Base-by-base conservation (phyloP, 2,113 vertebrate species). In the Malurus melanocephalus region DNA sequence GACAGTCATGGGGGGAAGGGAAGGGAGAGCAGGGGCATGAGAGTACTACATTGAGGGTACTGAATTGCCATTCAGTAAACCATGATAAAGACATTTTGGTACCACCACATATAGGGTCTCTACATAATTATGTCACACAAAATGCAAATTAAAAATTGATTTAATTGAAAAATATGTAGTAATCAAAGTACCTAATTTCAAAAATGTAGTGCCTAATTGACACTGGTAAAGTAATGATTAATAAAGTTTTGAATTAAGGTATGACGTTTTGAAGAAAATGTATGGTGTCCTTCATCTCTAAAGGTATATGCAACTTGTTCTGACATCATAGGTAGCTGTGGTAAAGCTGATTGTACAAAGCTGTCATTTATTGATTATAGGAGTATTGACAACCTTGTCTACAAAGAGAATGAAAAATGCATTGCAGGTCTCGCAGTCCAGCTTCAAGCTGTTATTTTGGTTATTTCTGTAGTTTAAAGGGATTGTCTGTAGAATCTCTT, bases 1-100 rank as follows among this genome's bases (percentile, higher is more conserved):
- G 17, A 19, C 5, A 35, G 30, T 9, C 3, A 1, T 3, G 0
- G 4, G 15, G 12, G 4, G 24, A 33, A 42, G 16, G 4, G 20
- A 8, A 49, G 8, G 2, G 17, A 10, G 8, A 26, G 4, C 12
- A 9, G 35, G 16, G 8, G 5, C 2, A 15, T 51, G 20, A 57
- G 19, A 7, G 3, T 20, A 7, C 11, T 27, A 43, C 19, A 32
- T 6, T 35, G 19, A 56, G 21, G 9, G 12, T 35, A 32, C 4
- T 59, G 33, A 49, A 51, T 21, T 7, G 6, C 13, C 23, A 8
- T 45, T 73, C n/a, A n/a, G 32, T 38, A 57, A 59, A 38, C 7
- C 13, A n/a, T 1, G 1, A 9, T 23, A 33, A 46, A 13, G 23
- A 40, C 22, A 35, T 59, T 75, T 59, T 85, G 9, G 12, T 61